Base-by-base conservation (phyloP, 2,797 vertebrate species). In the Acipenser transmontanus region DNA sequence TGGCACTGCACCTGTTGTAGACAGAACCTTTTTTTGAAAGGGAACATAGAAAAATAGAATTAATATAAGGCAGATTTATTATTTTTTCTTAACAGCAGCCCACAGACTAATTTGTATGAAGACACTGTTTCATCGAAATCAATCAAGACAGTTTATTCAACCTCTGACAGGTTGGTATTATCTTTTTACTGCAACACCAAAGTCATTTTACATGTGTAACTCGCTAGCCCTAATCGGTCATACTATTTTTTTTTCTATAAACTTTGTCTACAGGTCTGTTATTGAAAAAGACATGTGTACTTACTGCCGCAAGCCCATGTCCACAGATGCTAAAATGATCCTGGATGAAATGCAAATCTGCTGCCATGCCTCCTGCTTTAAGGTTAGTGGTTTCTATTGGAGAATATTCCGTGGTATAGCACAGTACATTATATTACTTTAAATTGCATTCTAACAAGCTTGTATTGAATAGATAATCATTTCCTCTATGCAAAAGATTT, bases 351-450 rank as follows among this genome's bases (percentile, higher is more conserved):
- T 97, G 82, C 92, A 91, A 70, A 95, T 98, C 78, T 92, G 91
- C 77, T 98, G 95, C 77, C 97, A 99, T 65, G 92, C 94, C 0
- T 81, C 88, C 70, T 99, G 97, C 85, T 98, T 99, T 76, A 98
- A 95, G 91, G 97, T 99, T 86, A 86, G 74, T 8, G 12, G 6
- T 17, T 50, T 63, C 49, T 17, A 17, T 6, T 2, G 20, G 20
- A 34, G 20, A 34, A 34, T 34, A 34, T 34, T 34, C 3, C 14
- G 14, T 17, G 14, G 14, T 17, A 17, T 17, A 17, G 14, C 14
- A 17, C 14, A 17, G 1, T 17, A 17, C 14, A 17, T 17, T 17
- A 17, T 17, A 17, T 17, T 17, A 17, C 14, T 17, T 17, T 17
- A 17, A 17, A 17, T 17, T 17, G 14, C 14, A 17, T 17, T 17